phyloP scores from a whole-genome alignment of 2,113 vertebrate species.

The Syrmaticus mikado region DNA sequence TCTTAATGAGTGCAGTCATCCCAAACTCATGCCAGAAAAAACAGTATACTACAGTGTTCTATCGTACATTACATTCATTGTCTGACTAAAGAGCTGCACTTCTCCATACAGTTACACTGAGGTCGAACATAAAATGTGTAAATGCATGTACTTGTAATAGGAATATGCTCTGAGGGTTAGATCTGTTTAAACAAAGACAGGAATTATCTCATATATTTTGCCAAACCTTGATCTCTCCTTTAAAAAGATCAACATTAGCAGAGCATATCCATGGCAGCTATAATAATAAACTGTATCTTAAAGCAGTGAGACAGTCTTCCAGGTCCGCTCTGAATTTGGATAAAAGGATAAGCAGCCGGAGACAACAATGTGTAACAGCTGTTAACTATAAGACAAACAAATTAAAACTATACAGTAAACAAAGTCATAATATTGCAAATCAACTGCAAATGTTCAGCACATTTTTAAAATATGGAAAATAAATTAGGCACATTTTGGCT shows the following conservation, averaged over 20 bases:
- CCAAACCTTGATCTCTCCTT: conserved; percentile 42
- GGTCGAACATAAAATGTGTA: conserved; percentile 50
- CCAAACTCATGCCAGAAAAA: conserved; percentile 42
- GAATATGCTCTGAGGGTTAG: conserved; percentile 48
- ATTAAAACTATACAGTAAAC: conserved; percentile 44
- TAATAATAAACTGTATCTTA: conserved; percentile 43
- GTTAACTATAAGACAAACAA: conserved; percentile 66
- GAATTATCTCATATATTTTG: conserved; percentile 48
- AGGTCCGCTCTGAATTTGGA: conserved; percentile 20
- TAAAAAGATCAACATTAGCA: conserved; percentile 28
- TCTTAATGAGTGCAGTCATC: conserved; percentile 31
- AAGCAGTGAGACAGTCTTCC: conserved; percentile 13
- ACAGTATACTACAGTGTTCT: conserved; percentile 27
- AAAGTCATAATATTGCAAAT: conserved; percentile 58
- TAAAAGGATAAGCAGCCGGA: conserved; percentile 27
- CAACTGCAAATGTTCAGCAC: conserved; percentile 40
- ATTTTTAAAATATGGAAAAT: conserved; percentile 32
- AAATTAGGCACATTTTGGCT: conserved; percentile 27
- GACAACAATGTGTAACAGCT: conserved; percentile 13
- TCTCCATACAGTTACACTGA: conserved; percentile 37
- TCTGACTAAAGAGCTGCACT: conserved; percentile 20
- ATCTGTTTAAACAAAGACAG: conserved; percentile 42
- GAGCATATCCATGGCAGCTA: conserved; percentile 17
- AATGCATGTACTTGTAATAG: conserved; percentile 58
- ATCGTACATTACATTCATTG: conserved; percentile 47